Evolutionary conservation across 2,113 vertebrate species (phyloP), one percentile per base, ranked within the genome.

Genomic region (Archocentrus centrarchus): DNA sequence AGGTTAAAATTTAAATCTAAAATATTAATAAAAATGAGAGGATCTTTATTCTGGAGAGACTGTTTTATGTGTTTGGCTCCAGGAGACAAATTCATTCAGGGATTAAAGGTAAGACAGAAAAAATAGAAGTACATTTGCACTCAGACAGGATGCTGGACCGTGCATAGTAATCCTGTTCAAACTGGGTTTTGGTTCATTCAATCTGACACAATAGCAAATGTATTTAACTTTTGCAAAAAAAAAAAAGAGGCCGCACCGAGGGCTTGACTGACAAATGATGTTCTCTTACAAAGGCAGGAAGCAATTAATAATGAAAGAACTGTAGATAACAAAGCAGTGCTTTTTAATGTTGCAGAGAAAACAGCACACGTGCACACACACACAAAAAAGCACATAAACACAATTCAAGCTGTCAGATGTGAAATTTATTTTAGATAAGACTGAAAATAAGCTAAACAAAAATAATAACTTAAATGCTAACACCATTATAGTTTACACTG

Each of bases 121-220:
- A 61, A 64, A 53, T 82, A 59, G 15, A 32, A 17, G 37, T 57
- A 20, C 70, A 85, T 60, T 82, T 83, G 80, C n/a, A 61, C 86
- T 86, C 80, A 66, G 89, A 77, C 79, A 76, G 86, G 66, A 91
- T 63, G 79, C 61, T 82, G 82, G 81, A 64, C 83, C 78, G 18
- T 79, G 82, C 86, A 82, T 59, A 79, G 75, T 91, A 91, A 92
- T 91, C 84, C 87, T 84, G 75, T 68, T 87, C 84, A 85, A 77
- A 89, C 77, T 80, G 85, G 53, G 76, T 63, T 88, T 83, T 24
- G 80, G 84, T 82, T 85, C 84, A 89, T 92, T 92, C 86, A 85
- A 3, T 75, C 59, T 84, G 79, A 90, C 89, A 94, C 87, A 93
- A 89, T 85, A 58, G 81, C 64, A 77, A 89, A 91, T 85, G 88